Base-by-base conservation (phyloP, 2,113 vertebrate species). In the Misgurnus mizolepis region DNA sequence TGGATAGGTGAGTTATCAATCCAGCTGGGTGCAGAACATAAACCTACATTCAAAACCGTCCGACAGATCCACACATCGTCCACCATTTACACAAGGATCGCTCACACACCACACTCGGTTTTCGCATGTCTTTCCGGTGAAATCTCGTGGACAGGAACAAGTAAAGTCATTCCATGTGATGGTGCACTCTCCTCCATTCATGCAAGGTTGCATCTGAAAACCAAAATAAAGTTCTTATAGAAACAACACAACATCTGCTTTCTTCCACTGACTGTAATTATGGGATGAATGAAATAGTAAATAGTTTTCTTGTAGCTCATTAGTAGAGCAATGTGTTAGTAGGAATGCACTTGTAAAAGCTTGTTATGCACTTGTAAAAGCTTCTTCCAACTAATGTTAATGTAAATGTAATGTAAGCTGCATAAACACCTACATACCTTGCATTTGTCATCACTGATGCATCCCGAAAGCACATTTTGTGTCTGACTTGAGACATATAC, bases 111-210 rank as follows among this genome's bases (percentile, higher is more conserved):
- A 98, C 58, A 97, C 88, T 1, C 83, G 90, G 39, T 91, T 92
- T 74, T 95, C 93, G 85, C 97, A 99, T 0, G 85, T 91, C 69
- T 92, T 93, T n/a, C 97, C 97, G 0, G 93, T 96, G 89, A 94
- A 97, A 80, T 94, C 93, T 80, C 84, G 79, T 1, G 88, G 87
- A 85, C 97, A 99, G 47, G 85, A 90, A 79, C 97, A 99, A 4
- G 80, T 90, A 83, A 97, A 99, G 78, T 98, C 96, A 62, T 98
- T 99, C 95, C 97, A 99, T 3, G 95, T 96, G 90, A 97, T 83
- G 0, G 80, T 87, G 83, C 97, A 99, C 7, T 80, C 88, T 41
- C 97, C 96, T 71, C 94, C 94, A 15, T 97, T 95, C 79, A 91
- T 90, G 89, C 97, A 99, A 4, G 96, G 95, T 6, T 89, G 84